A percentile compares a stretch with the other conserved stretches of the same genome.
phyloP scores from a whole-genome alignment of 1,140 invertebrate species.

The Meloidogyne floridensis region DNA sequence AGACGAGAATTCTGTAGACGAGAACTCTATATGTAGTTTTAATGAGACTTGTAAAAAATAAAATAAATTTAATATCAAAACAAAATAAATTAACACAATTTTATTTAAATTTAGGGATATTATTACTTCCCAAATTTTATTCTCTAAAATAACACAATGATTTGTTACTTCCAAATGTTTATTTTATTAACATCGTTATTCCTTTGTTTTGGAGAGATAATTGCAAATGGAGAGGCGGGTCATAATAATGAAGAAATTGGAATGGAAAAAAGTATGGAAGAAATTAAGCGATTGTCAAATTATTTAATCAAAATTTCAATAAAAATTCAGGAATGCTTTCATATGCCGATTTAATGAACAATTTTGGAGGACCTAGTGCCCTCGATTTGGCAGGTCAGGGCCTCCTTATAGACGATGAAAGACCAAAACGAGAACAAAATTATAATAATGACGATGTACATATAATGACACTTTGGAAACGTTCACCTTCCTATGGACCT shows the following conservation, averaged over 20 bases:
- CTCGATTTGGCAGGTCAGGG: conserved; percentile 12
- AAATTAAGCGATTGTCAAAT: too few relatives aligned
- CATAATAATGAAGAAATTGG: background rate
- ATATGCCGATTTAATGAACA: conserved; percentile 29
- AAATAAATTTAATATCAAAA: too few relatives aligned
- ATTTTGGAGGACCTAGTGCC: conserved; percentile 23
- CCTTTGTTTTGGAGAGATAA: background rate
- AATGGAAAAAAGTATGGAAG: background rate
- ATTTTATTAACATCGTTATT: background rate
- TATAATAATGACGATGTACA: conserved; percentile 12
- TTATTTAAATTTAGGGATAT: background rate
- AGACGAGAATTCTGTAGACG: too few relatives aligned
- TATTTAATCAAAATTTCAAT: background rate
- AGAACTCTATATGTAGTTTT: too few relatives aligned
- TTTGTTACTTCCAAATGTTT: background rate
- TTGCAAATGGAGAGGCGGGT: background rate
- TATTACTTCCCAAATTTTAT: background rate
- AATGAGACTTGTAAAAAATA: too few relatives aligned
- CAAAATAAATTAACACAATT: too few relatives aligned
- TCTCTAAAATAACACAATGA: background rate
- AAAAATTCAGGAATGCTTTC: conserved; percentile 17
- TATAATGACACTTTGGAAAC: conserved; percentile 19
- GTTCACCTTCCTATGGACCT: conserved; percentile 7
- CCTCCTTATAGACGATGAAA: conserved; percentile 16
- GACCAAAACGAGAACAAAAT: conserved; percentile 21